Percentiles rank a stretch among this genome's conserved stretches.
These are phyloP conservation scores for Horisme vitalbata DNA, from an alignment of 2,888 invertebrate species.

Conservation along the genomic window DNA sequence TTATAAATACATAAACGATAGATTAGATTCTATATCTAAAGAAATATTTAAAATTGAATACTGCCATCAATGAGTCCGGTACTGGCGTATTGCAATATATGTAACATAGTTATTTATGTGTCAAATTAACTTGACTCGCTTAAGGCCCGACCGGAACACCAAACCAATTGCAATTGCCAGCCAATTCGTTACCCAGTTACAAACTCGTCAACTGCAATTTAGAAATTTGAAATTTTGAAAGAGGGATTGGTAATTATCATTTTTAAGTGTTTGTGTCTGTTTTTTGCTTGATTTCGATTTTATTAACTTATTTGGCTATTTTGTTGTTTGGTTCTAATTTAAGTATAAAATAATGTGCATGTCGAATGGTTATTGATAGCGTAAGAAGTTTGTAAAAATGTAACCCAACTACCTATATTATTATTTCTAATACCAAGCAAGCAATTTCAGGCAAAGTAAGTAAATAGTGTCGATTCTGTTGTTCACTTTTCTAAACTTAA, in stretches of 20 bases:
- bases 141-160: no score
- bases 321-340: conserved; percentile 69
- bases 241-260: conserved; percentile 40
- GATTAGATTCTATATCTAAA: no score
- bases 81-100: no score
- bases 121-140: no score
- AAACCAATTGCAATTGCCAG: no score
- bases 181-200: conserved; percentile 16
- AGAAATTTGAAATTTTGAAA: conserved; percentile 19
- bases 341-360: conserved; percentile 42
- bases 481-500: no score
- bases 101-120: no score
- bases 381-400: not conserved
- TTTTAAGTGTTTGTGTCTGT: conserved; percentile 53
- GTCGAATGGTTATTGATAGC: conserved; percentile 49
- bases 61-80: no score
- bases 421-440: not conserved
- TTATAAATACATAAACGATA: no score
- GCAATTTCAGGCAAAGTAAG: no score
- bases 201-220: conserved; percentile 22
- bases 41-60: no score
- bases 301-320: conserved; percentile 71
- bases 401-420: not conserved
- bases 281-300: conserved; percentile 67
- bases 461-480: no score